Conservation (phyloP, 2,113 vertebrate species). For the Athene noctua region DNA sequence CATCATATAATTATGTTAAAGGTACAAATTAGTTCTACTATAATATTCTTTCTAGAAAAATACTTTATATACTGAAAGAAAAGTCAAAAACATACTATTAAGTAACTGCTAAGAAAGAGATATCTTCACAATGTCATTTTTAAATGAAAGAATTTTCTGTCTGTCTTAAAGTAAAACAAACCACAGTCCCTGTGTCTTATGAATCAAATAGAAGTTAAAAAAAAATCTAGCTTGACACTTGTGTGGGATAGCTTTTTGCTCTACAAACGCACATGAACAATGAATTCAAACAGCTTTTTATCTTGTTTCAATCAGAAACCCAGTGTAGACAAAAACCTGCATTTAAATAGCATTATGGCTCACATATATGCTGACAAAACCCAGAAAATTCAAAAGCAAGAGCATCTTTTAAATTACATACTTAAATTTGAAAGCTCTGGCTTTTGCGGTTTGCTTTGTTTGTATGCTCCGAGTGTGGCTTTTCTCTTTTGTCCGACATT, state of each 20-base stretch:
- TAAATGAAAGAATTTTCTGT: background rate
- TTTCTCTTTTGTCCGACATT: background rate
- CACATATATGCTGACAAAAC: background rate
- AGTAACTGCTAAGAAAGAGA: background rate
- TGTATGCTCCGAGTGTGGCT: fast-evolving
- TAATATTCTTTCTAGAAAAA: background rate
- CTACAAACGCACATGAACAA: constrained; percentile 1
- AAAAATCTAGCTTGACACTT: background rate
- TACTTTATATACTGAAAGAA: background rate
- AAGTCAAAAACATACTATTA: background rate
- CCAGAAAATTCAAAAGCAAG: background rate
- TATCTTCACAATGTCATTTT: background rate
- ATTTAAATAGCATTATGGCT: constrained; percentile 15
- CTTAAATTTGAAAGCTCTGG: constrained; percentile 11
- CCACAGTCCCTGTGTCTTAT: background rate
- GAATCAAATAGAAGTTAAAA: background rate
- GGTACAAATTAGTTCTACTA: background rate
- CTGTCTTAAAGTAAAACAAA: background rate
- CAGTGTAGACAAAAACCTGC: background rate
- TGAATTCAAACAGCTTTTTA: constrained; percentile 29
- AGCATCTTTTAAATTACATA: background rate
- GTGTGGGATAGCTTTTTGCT: background rate
- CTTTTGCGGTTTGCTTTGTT: background rate
- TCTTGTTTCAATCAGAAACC: constrained; percentile 28
- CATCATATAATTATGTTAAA: background rate